Evolutionary conservation across 1,140 invertebrate species (phyloP).

Genomic region (Microplitis mediator): DNA sequence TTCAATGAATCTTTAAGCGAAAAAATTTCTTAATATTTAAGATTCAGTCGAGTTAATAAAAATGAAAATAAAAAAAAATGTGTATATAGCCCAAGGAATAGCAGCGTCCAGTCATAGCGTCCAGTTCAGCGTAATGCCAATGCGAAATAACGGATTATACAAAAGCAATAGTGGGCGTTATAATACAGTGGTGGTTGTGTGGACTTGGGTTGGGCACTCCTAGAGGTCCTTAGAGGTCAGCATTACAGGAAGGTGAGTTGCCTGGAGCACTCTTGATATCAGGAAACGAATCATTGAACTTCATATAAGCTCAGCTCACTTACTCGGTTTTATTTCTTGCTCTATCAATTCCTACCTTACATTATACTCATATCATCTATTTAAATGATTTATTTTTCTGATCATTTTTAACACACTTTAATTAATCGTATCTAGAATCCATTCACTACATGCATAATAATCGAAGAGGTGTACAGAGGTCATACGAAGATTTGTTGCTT

Average conservation of each 20-base stretch:
- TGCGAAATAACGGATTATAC: slow-evolving; percentile 27
- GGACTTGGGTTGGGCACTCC: slow-evolving; percentile 54
- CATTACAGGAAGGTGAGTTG: slow-evolving; percentile 52
- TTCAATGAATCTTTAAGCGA: too few relatives aligned
- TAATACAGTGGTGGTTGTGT: slow-evolving; percentile 36
- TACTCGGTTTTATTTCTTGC: too few relatives aligned
- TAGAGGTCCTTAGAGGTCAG: slow-evolving; percentile 59
- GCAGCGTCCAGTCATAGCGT: not conserved
- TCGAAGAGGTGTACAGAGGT: too few relatives aligned
- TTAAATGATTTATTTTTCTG: too few relatives aligned
- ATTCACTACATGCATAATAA: too few relatives aligned
- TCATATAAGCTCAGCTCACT: not conserved
- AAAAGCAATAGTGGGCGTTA: slow-evolving; percentile 41
- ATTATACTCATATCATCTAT: too few relatives aligned
- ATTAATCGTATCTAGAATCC: too few relatives aligned
- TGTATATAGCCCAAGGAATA: not conserved
- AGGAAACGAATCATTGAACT: slow-evolving; percentile 54
- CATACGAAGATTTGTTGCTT: too few relatives aligned
- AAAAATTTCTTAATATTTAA: too few relatives aligned
- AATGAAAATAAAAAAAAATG: not conserved
- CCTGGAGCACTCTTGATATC: slow-evolving; percentile 59
- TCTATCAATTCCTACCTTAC: too few relatives aligned
- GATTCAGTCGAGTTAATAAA: too few relatives aligned
- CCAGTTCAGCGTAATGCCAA: not conserved
- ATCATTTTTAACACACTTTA: too few relatives aligned